Base-by-base conservation (phyloP, 2,888 invertebrate genomes). In the Phengaris alcon region DNA sequence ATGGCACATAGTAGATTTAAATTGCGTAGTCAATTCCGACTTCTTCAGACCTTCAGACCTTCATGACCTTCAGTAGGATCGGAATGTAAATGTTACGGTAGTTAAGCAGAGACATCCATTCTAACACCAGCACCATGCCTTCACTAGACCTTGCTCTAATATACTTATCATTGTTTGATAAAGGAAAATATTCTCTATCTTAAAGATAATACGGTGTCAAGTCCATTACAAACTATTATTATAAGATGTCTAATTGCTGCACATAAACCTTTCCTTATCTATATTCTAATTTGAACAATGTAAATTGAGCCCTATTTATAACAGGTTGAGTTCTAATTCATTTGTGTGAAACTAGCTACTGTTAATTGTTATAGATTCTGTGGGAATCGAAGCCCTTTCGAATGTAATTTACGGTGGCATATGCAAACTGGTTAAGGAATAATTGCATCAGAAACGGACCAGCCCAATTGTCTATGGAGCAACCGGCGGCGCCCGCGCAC, bases 331-430 rank as follows among this genome's bases (percentile, higher is more conserved):
- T 54, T 13, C 3, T 0, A 13, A 70, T 13, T 52, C 2, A 51
- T 9, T 46, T 8, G 22, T 6, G 22, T 10, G 2, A 46, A 15
- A 22, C 59, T 10, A 0, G 13, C 15, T 22, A 51, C 48, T 35
- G 77, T 77, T 77, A 78, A 74, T 75, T 76, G 77, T 75, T 70
- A 55, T 75, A 55, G 55, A 70, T 69, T 74, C 86, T 90, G 91
- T 92, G 92, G 90, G 91, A 92, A 91, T 86, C 80, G 81, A 83
- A 86, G 88, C 87, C 91, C 90, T 90, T 91, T 91, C 90, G 83
- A 90, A 86, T 84, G 83, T 85, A 85, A 87, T 89, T 87, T 86
- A 88, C 84, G 81, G 81, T 75, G 76, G 76, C 74, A 75, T 79
- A 80, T 79, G 79, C 77, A 79, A 81, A 79, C 79, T 59, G 76